Conservation (phyloP, 2,888 invertebrate genomes). For the Andrena camellia region DNA sequence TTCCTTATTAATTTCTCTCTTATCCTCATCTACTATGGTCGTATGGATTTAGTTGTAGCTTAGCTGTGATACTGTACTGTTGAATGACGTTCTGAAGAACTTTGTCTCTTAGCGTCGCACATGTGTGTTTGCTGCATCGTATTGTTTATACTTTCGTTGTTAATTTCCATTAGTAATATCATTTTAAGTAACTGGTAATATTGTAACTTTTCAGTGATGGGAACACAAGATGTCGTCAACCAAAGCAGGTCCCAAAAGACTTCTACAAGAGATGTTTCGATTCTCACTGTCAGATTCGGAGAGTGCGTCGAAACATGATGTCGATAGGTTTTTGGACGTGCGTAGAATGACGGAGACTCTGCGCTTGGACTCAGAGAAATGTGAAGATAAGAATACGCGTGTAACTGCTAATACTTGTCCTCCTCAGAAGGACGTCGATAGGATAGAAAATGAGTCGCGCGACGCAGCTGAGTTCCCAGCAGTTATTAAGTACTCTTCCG, state of each 20-base stretch:
- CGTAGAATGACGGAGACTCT: constrained; percentile 60
- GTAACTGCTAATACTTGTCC: constrained; percentile 16
- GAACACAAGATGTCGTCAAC: constrained; percentile 72
- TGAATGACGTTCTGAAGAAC: neutral
- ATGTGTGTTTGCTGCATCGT: neutral
- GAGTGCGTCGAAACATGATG: constrained; percentile 54
- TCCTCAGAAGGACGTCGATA: constrained; percentile 20
- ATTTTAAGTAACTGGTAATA: neutral
- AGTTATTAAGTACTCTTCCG: constrained; percentile 30
- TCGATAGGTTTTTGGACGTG: constrained; percentile 38
- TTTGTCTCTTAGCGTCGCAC: neutral
- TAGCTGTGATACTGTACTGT: constrained; percentile 5
- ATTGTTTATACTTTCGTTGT: neutral
- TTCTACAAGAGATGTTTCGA: constrained; percentile 69
- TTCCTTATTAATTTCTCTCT: constrained; percentile 11
- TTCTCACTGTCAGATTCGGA: constrained; percentile 46
- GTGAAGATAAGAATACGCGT: constrained; percentile 20
- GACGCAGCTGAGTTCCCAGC: constrained; percentile 29
- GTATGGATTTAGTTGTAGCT: constrained; percentile 37
- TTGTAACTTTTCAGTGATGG: constrained; percentile 73
- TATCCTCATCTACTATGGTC: constrained; percentile 37
- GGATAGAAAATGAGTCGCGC: constrained; percentile 43
- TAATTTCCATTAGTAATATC: neutral
- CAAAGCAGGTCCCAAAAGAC: constrained; percentile 66
- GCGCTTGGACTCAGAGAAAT: constrained; percentile 24